Evolutionary conservation across 2,797 vertebrate species (phyloP).

Genomic region (Malurus leucopterus): DNA sequence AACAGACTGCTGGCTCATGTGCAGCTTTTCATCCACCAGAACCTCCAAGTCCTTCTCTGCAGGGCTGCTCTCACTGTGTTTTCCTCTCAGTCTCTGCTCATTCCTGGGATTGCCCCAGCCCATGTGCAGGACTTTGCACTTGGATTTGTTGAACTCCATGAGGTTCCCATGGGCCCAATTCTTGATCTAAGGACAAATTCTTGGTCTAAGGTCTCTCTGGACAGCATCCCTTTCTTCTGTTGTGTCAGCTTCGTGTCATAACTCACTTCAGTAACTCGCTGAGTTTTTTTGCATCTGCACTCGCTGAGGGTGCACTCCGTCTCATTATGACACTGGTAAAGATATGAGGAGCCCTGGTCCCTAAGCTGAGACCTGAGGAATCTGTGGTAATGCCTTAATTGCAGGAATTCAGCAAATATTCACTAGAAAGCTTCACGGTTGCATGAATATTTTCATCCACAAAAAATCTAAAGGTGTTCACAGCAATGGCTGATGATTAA

Average conservation of each 20-base stretch:
- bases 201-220: not conserved
- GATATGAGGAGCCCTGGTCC: not conserved
- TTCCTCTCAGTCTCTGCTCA: not conserved
- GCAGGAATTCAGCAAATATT: not conserved
- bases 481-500: not conserved
- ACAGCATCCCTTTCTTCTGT: not conserved
- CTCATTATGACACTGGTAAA: not conserved
- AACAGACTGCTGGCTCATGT: not conserved
- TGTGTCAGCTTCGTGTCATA: not conserved
- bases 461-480: not conserved
- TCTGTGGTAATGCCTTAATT: not conserved
- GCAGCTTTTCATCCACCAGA: not conserved
- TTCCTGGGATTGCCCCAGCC: not conserved
- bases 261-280: too few relatives aligned
- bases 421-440: not conserved
- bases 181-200: too few relatives aligned
- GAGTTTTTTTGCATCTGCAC: too few relatives aligned
- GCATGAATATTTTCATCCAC: not conserved
- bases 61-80: not conserved
- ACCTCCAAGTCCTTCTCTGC: not conserved
- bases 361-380: not conserved
- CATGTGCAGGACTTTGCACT: not conserved
- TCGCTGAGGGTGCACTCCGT: fast-evolving
- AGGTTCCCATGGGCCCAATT: not conserved
- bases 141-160: not conserved